phyloP scores from a whole-genome alignment of 2,797 vertebrate species.

The Cyclura pinguis region DNA sequence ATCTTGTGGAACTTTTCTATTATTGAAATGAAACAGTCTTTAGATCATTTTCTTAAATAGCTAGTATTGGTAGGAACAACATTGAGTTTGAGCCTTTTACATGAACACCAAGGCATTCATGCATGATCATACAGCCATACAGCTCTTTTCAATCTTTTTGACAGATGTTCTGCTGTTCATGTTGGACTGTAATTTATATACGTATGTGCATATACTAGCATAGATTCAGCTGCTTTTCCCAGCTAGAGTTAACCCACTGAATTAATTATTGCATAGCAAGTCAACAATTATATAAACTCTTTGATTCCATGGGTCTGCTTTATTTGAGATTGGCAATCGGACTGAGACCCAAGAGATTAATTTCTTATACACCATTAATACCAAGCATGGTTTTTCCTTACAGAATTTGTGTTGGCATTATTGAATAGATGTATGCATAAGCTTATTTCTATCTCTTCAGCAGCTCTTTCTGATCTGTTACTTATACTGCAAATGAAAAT shows the following conservation, averaged over 20 bases:
- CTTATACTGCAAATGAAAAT: neutral
- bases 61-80: constrained; percentile 27
- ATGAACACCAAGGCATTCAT: neutral
- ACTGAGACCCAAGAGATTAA: too few relatives aligned
- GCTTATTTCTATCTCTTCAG: neutral
- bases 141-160: neutral
- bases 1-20: constrained; percentile 14
- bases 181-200: neutral
- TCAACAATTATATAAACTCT: too few relatives aligned
- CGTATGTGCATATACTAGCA: neutral
- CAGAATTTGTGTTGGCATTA: neutral
- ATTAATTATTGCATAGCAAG: too few relatives aligned
- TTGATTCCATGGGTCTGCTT: too few relatives aligned
- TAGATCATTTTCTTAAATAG: neutral
- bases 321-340: too few relatives aligned
- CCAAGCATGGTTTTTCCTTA: neutral
- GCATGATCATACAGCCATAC: neutral
- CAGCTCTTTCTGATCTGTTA: neutral
- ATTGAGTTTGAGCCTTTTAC: constrained; percentile 29
- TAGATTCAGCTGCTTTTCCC: neutral
- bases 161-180: neutral
- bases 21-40: constrained; percentile 6
- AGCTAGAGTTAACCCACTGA: too few relatives aligned
- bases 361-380: neutral
- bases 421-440: neutral